These are phyloP conservation scores for Styela plicata DNA, from an alignment of 23 tunicate genomes.

Conservation along the genomic window DNA sequence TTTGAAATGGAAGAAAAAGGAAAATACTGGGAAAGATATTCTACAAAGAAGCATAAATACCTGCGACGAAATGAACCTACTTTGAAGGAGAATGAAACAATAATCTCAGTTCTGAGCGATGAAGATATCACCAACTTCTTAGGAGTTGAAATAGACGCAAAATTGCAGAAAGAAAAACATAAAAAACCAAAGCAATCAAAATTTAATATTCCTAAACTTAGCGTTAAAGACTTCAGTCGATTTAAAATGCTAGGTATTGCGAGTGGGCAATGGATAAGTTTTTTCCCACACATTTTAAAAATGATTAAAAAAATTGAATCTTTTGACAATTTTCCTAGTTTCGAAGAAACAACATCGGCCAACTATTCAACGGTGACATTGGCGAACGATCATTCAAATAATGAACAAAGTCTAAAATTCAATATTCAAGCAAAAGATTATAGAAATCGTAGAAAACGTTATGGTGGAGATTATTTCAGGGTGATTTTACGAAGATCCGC, in stretches of 20 bases:
- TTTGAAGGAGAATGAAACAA: neutral
- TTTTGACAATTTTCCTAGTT: neutral
- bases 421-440: slow-evolving; percentile 5
- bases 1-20: neutral
- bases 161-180: too few species aligned
- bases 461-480: slow-evolving; percentile 8
- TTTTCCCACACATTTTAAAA: neutral
- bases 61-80: neutral
- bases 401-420: neutral
- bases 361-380: neutral
- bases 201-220: neutral
- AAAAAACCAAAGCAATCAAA: neutral
- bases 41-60: neutral
- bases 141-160: neutral
- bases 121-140: neutral
- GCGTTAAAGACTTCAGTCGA: neutral
- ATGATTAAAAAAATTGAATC: neutral
- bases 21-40: neutral
- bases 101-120: neutral
- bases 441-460: neutral
- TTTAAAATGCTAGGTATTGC: neutral
- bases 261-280: neutral
- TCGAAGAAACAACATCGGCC: neutral
- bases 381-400: neutral
- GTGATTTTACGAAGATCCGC: neutral